A percentile compares a stretch with the other conserved stretches of the same genome.
Evolutionary conservation across 2,797 vertebrate genomes (phyloP).

Genomic region (Petrocephalus sullivani): DNA sequence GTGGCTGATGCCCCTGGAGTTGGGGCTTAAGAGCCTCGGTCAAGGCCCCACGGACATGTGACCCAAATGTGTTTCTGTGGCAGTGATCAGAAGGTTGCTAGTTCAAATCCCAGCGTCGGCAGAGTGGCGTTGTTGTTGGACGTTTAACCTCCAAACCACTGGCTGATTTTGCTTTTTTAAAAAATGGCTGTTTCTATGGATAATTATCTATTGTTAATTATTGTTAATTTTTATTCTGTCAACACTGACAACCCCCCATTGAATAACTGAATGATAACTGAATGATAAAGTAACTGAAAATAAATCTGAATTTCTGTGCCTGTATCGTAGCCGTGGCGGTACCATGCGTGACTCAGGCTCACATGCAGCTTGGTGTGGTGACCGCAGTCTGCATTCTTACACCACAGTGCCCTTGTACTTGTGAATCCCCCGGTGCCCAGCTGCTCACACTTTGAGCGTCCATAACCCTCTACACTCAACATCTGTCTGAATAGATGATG

Average conservation of each 20-base stretch:
- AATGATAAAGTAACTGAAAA: too few species aligned
- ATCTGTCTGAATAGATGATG: neutral
- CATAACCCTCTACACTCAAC: too few species aligned
- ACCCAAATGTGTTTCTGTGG: neutral
- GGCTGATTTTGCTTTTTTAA: neutral
- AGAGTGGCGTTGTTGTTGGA: neutral
- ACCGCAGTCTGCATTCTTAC: too few species aligned
- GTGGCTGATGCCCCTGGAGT: neutral
- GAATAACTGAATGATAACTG: neutral
- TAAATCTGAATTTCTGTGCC: too few species aligned
- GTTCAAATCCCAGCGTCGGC: neutral
- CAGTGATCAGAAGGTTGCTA: neutral
- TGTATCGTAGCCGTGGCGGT: too few species aligned
- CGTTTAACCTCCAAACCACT: neutral
- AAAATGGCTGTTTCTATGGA: neutral
- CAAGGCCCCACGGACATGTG: too few species aligned
- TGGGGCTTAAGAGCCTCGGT: neutral
- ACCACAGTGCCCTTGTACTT: neutral
- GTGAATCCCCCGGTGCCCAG: neutral
- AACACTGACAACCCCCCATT: neutral
- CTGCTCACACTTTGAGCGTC: too few species aligned
- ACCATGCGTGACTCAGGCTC: too few species aligned
- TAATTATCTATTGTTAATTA: neutral
- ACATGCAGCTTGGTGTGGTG: too few species aligned
- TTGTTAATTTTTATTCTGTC: neutral